Base-by-base conservation (phyloP, 2,888 invertebrate genomes). In the Acrocyrtus sp. region DNA sequence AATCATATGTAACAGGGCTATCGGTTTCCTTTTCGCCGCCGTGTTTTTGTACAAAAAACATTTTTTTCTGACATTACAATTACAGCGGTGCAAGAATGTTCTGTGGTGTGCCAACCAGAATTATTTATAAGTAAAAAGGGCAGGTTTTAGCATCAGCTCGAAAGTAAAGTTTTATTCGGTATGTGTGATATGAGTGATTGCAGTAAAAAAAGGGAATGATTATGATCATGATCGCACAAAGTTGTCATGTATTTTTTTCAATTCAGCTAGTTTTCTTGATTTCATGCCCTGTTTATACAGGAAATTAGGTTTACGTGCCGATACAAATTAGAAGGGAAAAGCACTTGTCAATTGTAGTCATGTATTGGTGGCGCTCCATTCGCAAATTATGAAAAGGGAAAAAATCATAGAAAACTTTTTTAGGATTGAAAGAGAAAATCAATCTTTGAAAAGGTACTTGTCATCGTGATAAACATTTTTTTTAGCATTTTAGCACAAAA, bases 301-400 rank as follows among this genome's bases (percentile, higher is more conserved):
- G 39, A 62, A 63, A 72, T 60, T 69, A 27, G 61, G 48, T 61
- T 61, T 61, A 61, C 69, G 69, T 69, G 61, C 69, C 48, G 60
- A 43, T 26, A 47, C 10, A 47, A 47, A 34, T 34, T 34, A 34
- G 34, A 34, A 34, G 34, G 34, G 12, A 34, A 34, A 34, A 34
- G 34, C n/a, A n/a, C n/a, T n/a, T n/a, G n/a, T 34, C 34, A 34
- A 34, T 34, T 34, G 34, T 8, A 34, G 6, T 12, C 34, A 12
- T 34, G 34, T 34, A 34, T 34, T 34, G 34, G 34, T 34, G 34
- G 34, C 12, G 12, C 34, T 5, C 34, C 12, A 34, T 34, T 34
- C 5, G 34, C 34, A 8, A 34, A 34, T 34, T 34, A 34, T 34
- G 19, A 27, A 43, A 48, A 39, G 19, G n/a, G 27, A 3, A 22